Evolutionary conservation across 2,888 invertebrate species (phyloP), one percentile per base, ranked within the genome.

Genomic region (Cordilura impudica): DNA sequence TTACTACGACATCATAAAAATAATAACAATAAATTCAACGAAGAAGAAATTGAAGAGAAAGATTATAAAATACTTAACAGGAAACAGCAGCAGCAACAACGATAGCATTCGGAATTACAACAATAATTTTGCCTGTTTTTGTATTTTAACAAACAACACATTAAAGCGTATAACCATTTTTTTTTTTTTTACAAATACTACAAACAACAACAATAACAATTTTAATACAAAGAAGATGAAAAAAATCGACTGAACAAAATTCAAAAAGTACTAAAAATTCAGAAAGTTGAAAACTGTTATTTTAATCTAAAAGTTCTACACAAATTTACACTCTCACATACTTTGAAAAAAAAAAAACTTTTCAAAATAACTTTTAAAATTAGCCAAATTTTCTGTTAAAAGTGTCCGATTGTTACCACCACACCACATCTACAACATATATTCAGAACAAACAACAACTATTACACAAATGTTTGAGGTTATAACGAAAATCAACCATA

Each of bases 321-420:
- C n/a, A n/a, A 14, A 16, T 0, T 1, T 5, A 16, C 35, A n/a
- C 56, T 31, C 10, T 18, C 29, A 54, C 18, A 35, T 35, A 31
- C 5, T 10, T 53, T 12, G 7, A 56, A 7, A 21, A 14, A 14
- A 21, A 49, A 2, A 7, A 2, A 14, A 14, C 7, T 4, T 53
- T 43, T 7, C 54, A 47, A 67, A 18, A 66, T 35, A 49, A 47
- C 49, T n/a, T 31, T 35, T n/a, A 79, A 49, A 75, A 75, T 75
- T 79, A 72, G 67, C 71, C 75, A 79, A 79, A 79, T 75, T 79
- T 67, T 31, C 43, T 58, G 51, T 75, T 72, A 71, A 79, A 58
- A 45, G 66, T 75, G 58, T 71, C 66, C 58, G 49, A 6, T 10
- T 45, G 51, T 66, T 66, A 12, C n/a, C 31, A 60, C 60, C 43